phyloP scores from a whole-genome alignment of 2,797 vertebrate species.

The Paedocypris micromegethes region DNA sequence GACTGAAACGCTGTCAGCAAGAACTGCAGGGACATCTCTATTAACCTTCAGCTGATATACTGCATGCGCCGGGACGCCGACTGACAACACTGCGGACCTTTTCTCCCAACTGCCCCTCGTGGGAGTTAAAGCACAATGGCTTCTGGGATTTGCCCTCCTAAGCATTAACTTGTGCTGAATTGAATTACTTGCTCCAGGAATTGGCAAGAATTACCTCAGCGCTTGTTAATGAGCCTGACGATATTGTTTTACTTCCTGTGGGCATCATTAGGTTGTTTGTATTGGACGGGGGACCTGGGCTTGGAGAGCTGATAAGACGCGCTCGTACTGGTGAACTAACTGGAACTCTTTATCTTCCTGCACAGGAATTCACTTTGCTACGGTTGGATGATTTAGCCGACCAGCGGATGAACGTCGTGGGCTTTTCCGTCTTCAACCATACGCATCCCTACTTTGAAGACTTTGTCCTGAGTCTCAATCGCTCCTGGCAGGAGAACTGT shows the following conservation, averaged over 20 bases:
- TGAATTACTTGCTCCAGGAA: slow-evolving; percentile 16
- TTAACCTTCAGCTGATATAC: slow-evolving; percentile 63
- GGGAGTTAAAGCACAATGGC: slow-evolving; percentile 21
- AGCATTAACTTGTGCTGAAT: slow-evolving; percentile 34
- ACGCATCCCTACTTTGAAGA: slow-evolving; percentile 94
- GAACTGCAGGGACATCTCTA: slow-evolving; percentile 59
- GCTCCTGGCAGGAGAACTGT: slow-evolving; percentile 98
- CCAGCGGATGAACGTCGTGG: slow-evolving; percentile 88
- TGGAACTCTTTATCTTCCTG: slow-evolving; percentile 8
- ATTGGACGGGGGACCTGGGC: slow-evolving; percentile 20
- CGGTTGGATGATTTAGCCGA: slow-evolving; percentile 82
- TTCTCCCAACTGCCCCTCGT: slow-evolving; percentile 7
- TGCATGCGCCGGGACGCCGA: slow-evolving; percentile 9
- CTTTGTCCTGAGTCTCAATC: slow-evolving; percentile 92
- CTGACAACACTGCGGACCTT: slow-evolving; percentile 32
- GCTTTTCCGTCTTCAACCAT: slow-evolving; percentile 96
- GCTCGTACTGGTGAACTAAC: slow-evolving; percentile 24
- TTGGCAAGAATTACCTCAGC: slow-evolving; percentile 23
- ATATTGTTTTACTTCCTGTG: slow-evolving; percentile 35
- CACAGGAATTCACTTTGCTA: slow-evolving; percentile 90
- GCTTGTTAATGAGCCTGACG: slow-evolving; percentile 30
- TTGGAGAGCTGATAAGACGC: slow-evolving; percentile 8
- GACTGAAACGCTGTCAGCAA: slow-evolving; percentile 49
- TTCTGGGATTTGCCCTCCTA: slow-evolving; percentile 36
- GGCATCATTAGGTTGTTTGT: slow-evolving; percentile 32